Evolutionary conservation across 2,113 vertebrate species (phyloP).

Genomic region (Dendropsophus ebraccatus): DNA sequence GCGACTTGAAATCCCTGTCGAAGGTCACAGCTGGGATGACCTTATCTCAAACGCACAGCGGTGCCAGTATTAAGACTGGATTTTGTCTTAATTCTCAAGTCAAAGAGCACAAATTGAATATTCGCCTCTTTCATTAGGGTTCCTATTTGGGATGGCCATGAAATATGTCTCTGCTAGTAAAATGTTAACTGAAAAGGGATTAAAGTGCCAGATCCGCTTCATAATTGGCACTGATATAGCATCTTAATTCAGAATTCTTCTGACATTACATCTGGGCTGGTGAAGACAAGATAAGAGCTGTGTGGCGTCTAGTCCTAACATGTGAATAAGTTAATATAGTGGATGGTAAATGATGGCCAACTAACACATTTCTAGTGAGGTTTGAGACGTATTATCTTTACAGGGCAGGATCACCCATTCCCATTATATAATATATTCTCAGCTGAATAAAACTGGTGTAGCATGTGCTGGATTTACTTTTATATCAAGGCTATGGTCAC

Average conservation of each 20-base stretch:
- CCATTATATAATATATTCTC: not conserved
- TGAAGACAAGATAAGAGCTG: not conserved
- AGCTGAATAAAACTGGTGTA: no score
- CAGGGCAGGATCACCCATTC: no score
- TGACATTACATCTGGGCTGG: conserved; percentile 21
- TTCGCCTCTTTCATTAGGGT: conserved; percentile 51
- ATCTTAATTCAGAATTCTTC: not conserved
- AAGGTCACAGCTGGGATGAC: conserved; percentile 44
- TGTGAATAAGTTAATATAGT: not conserved
- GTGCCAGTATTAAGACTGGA: conserved; percentile 33
- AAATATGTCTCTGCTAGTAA: conserved; percentile 8
- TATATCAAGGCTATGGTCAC: no score
- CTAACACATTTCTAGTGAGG: not conserved
- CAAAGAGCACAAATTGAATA: conserved; percentile 60
- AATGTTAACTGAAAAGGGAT: conserved; percentile 42
- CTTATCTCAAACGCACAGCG: conserved; percentile 13
- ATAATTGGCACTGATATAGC: conserved; percentile 18
- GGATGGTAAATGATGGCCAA: not conserved
- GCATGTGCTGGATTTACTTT: no score
- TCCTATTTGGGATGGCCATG: conserved; percentile 15
- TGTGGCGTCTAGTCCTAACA: not conserved
- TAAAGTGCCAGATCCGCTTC: conserved; percentile 2
- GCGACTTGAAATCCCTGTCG: conserved; percentile 43
- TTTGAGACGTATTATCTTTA: no score
- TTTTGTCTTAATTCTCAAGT: conserved; percentile 50